Evolutionary conservation across 2,113 vertebrate species (phyloP).

Genomic region (Ammospiza nelsoni): DNA sequence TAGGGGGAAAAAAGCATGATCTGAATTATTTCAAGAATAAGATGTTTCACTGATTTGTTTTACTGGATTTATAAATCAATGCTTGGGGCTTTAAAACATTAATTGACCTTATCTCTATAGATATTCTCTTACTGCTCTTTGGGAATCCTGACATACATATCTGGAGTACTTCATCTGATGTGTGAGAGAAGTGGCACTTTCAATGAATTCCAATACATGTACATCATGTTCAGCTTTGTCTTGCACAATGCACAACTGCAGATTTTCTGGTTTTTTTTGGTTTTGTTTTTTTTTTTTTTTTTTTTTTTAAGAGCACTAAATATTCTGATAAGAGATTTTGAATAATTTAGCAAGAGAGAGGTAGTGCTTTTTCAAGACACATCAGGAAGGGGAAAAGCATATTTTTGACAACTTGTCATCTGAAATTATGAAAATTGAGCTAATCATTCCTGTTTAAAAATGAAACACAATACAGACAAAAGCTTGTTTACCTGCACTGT

Average conservation of each 20-base stretch:
- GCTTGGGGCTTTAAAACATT: background rate
- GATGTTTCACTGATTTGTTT: background rate
- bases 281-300: background rate
- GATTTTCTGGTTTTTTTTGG: accelerated
- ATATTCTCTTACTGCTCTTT: background rate
- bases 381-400: background rate
- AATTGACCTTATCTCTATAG: background rate
- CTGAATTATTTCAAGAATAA: background rate
- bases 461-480: background rate
- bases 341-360: background rate
- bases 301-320: background rate
- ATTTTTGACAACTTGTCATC: conserved; percentile 7
- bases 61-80: background rate
- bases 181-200: background rate
- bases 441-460: background rate
- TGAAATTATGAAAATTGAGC: conserved; percentile 33
- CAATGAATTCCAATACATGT: background rate
- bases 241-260: background rate
- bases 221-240: background rate
- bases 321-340: background rate
- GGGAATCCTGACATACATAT: background rate
- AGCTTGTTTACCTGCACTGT: background rate
- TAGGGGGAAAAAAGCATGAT: background rate
- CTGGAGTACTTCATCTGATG: background rate
- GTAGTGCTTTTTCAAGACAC: background rate